A percentile compares a stretch with the other conserved stretches of the same genome.
These are phyloP conservation scores for Adoxophyes honmai DNA, from an alignment of 1,140 invertebrate genomes.

Conservation along the genomic window DNA sequence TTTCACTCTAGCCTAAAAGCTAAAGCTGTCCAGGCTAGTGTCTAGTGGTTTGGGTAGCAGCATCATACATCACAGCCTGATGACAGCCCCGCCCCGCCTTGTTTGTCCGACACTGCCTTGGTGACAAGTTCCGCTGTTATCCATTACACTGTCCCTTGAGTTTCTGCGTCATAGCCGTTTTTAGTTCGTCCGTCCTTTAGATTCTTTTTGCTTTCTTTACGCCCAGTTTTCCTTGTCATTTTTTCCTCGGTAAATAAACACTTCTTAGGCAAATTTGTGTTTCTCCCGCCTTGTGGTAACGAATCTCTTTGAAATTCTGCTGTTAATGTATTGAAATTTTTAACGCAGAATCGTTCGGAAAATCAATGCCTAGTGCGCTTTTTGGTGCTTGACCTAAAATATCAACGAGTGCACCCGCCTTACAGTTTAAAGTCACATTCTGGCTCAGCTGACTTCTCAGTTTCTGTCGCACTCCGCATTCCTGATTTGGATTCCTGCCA, in stretches of 20 bases:
- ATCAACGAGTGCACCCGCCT: slow-evolving; percentile 1
- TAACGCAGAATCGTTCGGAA: too few species aligned
- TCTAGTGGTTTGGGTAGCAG: not conserved
- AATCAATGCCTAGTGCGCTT: not conserved
- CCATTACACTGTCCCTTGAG: slow-evolving; percentile 18
- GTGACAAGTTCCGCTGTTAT: slow-evolving; percentile 28
- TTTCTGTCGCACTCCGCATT: slow-evolving; percentile 8
- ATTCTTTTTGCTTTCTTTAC: too few species aligned
- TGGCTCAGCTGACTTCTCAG: not conserved
- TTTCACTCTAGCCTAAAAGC: too few species aligned
- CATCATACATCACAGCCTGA: slow-evolving; percentile 1
- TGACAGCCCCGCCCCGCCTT: not conserved
- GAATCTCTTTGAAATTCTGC: too few species aligned
- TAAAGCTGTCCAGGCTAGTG: too few species aligned
- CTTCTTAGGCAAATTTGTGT: not conserved
- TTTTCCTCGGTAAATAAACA: not conserved
- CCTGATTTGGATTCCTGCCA: not conserved
- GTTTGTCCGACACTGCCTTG: slow-evolving; percentile 10
- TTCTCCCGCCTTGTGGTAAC: too few species aligned
- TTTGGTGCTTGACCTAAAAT: slow-evolving; percentile 6
- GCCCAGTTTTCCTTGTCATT: too few species aligned
- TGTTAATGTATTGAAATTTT: too few species aligned
- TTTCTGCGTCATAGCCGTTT: too few species aligned
- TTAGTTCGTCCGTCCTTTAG: too few species aligned
- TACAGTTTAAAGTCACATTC: slow-evolving; percentile 2